Percentiles rank a stretch among this genome's conserved stretches.
These are phyloP conservation scores for Labeo rohita DNA, from an alignment of 2,113 vertebrate genomes.

Conservation along the genomic window DNA sequence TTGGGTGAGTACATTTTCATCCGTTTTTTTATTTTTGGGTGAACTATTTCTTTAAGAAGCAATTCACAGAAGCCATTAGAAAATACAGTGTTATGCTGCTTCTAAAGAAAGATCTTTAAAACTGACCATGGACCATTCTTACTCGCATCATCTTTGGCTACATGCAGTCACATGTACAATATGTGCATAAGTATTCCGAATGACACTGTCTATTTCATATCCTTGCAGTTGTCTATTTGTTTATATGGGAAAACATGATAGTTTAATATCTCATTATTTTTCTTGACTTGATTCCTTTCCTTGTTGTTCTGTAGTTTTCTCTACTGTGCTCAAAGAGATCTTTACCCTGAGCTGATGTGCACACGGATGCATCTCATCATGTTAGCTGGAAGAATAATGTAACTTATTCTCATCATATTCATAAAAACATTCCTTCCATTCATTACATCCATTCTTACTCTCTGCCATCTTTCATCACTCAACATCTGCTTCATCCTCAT, in stretches of 20 bases:
- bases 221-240: constrained; percentile 15
- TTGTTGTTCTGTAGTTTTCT: constrained; percentile 1
- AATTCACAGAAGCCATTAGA: background rate
- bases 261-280: background rate
- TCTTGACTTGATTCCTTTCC: background rate
- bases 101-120: background rate
- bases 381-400: constrained; percentile 40
- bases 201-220: constrained; percentile 8
- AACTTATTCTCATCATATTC: constrained; percentile 46
- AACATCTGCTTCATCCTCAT: constrained; percentile 75
- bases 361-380: constrained; percentile 33
- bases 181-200: background rate
- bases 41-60: background rate
- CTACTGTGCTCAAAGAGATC: background rate
- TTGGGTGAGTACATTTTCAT: no score
- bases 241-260: background rate
- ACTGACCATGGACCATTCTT: background rate
- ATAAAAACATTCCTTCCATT: background rate
- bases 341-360: constrained; percentile 39
- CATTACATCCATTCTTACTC: background rate
- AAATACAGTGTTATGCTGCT: background rate
- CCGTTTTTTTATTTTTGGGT: no score
- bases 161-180: background rate
- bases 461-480: constrained; percentile 70
- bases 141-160: constrained; percentile 8